Percentiles rank a stretch among this genome's conserved stretches.
Evolutionary conservation across 2,888 invertebrate species (phyloP).

Genomic region (Drosophila meridionalis): DNA sequence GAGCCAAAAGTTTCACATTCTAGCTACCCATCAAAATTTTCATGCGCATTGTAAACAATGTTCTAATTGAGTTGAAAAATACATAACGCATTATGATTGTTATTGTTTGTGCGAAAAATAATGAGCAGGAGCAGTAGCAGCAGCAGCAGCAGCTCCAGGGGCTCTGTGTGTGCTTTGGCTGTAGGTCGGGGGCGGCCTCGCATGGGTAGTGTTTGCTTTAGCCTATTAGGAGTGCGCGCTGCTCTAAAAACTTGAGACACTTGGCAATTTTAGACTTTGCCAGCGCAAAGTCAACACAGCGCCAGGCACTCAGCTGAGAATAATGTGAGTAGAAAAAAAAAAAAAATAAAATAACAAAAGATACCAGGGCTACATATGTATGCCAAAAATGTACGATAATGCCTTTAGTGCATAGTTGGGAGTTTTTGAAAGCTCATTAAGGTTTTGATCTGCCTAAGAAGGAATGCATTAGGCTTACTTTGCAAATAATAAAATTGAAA

Average conservation of each 20-base stretch:
- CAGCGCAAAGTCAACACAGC: conserved; percentile 48
- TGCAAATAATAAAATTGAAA: neutral
- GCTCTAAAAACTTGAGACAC: conserved; percentile 58
- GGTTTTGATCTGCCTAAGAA: neutral
- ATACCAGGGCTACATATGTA: conserved; percentile 36
- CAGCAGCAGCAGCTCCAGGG: neutral
- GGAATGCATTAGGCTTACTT: neutral
- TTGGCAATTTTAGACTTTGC: conserved; percentile 52
- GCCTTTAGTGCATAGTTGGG: conserved; percentile 8
- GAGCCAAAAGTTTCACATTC: conserved; percentile 41
- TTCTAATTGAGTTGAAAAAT: conserved; percentile 80
- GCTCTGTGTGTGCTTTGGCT: neutral
- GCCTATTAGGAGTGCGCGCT: conserved; percentile 52
- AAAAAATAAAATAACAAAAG: neutral
- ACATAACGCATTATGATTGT: conserved; percentile 75
- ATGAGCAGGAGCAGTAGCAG: conserved; percentile 39
- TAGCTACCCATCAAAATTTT: conserved; percentile 61
- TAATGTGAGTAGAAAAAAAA: neutral
- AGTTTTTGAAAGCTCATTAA: conserved; percentile 3
- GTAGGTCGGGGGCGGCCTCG: conserved; percentile 16
- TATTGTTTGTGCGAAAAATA: conserved; percentile 73
- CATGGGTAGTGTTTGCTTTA: conserved; percentile 52
- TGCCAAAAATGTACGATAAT: conserved; percentile 2
- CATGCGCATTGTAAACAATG: conserved; percentile 73
- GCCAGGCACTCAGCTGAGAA: conserved; percentile 28